phyloP scores from a whole-genome alignment of 2,113 vertebrate genomes.

The Sinocyclocheilus grahami region DNA sequence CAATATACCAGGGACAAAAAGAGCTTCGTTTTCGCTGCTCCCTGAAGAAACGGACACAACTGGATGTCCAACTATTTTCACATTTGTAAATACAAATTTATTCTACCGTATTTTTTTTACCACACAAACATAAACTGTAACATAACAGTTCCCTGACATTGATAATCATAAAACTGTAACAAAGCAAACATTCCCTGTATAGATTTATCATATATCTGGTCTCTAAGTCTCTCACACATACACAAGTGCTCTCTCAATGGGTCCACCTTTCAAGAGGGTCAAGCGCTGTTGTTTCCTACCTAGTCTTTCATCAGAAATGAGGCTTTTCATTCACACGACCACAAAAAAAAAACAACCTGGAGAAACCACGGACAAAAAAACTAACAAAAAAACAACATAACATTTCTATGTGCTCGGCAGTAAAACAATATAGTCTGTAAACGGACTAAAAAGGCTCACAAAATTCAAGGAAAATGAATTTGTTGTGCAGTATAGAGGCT shows the following conservation, averaged over 20 bases:
- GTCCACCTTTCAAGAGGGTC: slow-evolving; percentile 53
- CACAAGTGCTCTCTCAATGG: slow-evolving; percentile 61
- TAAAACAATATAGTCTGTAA: slow-evolving; percentile 51
- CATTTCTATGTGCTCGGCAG: slow-evolving; percentile 67
- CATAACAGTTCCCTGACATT: slow-evolving; percentile 62
- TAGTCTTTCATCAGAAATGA: slow-evolving; percentile 57
- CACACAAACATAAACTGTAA: slow-evolving; percentile 25
- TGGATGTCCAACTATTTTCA: slow-evolving; percentile 53
- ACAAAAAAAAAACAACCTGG: slow-evolving; percentile 63
- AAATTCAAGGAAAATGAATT: slow-evolving; percentile 44
- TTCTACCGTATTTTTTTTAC: not conserved
- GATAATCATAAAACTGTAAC: slow-evolving; percentile 48
- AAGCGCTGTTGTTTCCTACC: slow-evolving; percentile 50
- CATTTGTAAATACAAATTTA: slow-evolving; percentile 55
- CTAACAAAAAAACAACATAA: slow-evolving; percentile 55
- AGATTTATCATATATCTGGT: slow-evolving; percentile 39
- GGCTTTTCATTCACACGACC: slow-evolving; percentile 56
- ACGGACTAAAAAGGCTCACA: slow-evolving; percentile 37
- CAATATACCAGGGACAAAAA: slow-evolving; percentile 55
- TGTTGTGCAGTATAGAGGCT: slow-evolving; percentile 8
- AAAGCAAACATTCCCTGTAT: slow-evolving; percentile 38
- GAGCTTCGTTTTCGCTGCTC: slow-evolving; percentile 64
- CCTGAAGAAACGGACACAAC: slow-evolving; percentile 72
- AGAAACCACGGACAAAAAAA: slow-evolving; percentile 56
- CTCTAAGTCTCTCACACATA: not conserved